Evolutionary conservation across 2,888 invertebrate genomes (phyloP).

Genomic region (Rhorus exstirpatorius): DNA sequence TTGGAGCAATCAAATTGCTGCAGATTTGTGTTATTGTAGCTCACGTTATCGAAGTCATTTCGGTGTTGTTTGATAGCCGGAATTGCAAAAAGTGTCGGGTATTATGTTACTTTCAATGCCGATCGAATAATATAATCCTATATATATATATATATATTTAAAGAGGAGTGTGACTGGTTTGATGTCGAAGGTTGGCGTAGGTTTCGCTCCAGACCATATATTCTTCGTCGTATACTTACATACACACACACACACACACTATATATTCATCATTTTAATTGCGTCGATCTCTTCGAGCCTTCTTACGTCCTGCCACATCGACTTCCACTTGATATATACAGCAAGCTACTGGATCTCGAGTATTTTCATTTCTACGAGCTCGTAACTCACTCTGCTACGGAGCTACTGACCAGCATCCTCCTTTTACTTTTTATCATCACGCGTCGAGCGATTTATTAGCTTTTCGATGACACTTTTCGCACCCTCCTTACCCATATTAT

Average conservation of each 20-base stretch:
- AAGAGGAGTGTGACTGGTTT: conserved; percentile 69
- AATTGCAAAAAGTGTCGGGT: conserved; percentile 53
- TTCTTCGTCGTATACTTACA: conserved; percentile 5
- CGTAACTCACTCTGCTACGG: conserved; percentile 37
- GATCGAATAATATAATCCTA: conserved; percentile 44
- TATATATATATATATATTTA: neutral
- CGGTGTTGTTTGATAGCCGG: conserved; percentile 34
- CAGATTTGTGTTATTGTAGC: conserved; percentile 43
- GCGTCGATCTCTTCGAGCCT: conserved; percentile 15
- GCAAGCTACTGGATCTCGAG: conserved; percentile 32
- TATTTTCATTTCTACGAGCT: conserved; percentile 48
- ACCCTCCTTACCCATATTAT: conserved; percentile 29
- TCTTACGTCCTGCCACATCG: conserved; percentile 6
- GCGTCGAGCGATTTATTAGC: conserved; percentile 51
- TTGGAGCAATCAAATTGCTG: neutral
- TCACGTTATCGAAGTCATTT: conserved; percentile 48
- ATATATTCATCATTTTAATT: conserved; percentile 43
- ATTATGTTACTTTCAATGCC: conserved; percentile 51
- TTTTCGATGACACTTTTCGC: conserved; percentile 46
- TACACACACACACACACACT: no score
- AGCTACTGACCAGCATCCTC: conserved; percentile 38
- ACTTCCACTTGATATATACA: conserved; percentile 32
- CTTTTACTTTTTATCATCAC: conserved; percentile 49
- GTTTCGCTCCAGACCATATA: conserved; percentile 70
- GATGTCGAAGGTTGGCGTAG: conserved; percentile 79